Conservation (phyloP, 2,797 vertebrate genomes). For the Oreochromis mossambicus region DNA sequence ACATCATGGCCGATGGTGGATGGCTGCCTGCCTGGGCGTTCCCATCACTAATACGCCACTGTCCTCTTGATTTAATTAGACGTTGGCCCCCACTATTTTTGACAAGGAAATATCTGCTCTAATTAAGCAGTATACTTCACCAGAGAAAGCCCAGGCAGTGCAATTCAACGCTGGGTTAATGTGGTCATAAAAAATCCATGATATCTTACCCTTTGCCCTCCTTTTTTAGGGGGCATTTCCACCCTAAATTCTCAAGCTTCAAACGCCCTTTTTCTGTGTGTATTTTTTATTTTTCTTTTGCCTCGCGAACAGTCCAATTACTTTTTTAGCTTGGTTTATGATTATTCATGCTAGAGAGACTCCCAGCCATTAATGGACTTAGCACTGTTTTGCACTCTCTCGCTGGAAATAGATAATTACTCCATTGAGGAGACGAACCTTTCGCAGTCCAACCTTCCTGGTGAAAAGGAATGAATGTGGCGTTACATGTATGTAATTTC, state of each 20-base stretch:
- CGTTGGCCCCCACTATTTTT: slow-evolving; percentile 54
- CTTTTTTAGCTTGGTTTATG: slow-evolving; percentile 30
- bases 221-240: not conserved
- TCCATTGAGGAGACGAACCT: slow-evolving; percentile 55
- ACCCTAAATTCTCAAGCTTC: slow-evolving; percentile 6
- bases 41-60: slow-evolving; percentile 62
- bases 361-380: slow-evolving; percentile 57
- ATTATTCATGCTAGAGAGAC: slow-evolving; percentile 54
- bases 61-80: slow-evolving; percentile 76
- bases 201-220: slow-evolving; percentile 59
- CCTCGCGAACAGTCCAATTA: slow-evolving; percentile 21
- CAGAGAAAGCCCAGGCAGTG: slow-evolving; percentile 50
- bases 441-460: slow-evolving; percentile 50
- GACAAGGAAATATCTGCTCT: slow-evolving; percentile 75
- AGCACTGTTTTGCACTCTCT: slow-evolving; percentile 55
- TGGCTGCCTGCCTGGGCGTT: slow-evolving; percentile 68
- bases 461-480: slow-evolving; percentile 47
- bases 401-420: slow-evolving; percentile 71
- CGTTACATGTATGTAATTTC: slow-evolving; percentile 71
- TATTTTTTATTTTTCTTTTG: not conserved
- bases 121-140: slow-evolving; percentile 70
- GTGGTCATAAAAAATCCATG: slow-evolving; percentile 67
- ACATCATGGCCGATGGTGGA: slow-evolving; percentile 63
- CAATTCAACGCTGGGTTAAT: slow-evolving; percentile 60
- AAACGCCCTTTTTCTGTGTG: slow-evolving; percentile 15